These are phyloP conservation scores for Stomatorhinus ivindoensis DNA, from an alignment of 2,113 vertebrate species.

Conservation along the genomic window DNA sequence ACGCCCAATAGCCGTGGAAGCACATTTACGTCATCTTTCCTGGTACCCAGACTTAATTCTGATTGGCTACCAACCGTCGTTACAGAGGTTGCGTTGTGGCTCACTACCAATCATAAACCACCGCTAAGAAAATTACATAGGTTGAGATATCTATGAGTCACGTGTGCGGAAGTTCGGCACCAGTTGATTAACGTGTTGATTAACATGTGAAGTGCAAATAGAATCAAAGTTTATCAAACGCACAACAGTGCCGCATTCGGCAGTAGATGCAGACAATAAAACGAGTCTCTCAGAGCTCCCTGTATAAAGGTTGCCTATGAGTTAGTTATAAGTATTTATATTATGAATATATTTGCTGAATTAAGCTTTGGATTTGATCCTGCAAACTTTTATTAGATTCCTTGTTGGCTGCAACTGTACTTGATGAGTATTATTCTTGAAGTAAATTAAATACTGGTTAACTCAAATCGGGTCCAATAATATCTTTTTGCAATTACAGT, in stretches of 20 bases:
- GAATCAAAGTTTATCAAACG: background rate
- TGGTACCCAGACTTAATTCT: background rate
- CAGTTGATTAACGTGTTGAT: background rate
- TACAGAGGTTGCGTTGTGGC: background rate
- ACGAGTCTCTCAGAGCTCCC: background rate
- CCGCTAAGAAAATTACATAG: background rate
- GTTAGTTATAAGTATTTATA: background rate
- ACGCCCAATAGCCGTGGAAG: conserved; percentile 2
- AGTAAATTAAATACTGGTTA: background rate
- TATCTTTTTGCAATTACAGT: background rate
- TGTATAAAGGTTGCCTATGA: background rate
- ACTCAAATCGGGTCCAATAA: background rate
- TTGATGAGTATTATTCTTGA: background rate
- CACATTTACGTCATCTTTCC: background rate
- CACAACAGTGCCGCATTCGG: background rate
- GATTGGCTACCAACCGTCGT: background rate
- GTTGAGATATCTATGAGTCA: conserved; percentile 13
- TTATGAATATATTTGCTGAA: background rate
- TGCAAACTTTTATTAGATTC: background rate
- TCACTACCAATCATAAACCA: background rate
- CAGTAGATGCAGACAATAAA: background rate
- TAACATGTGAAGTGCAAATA: background rate
- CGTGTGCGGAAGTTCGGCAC: background rate
- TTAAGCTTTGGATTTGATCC: background rate
- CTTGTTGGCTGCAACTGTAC: background rate